phyloP scores from a whole-genome alignment of 2,888 invertebrate genomes.

The Thymelicus lineola region DNA sequence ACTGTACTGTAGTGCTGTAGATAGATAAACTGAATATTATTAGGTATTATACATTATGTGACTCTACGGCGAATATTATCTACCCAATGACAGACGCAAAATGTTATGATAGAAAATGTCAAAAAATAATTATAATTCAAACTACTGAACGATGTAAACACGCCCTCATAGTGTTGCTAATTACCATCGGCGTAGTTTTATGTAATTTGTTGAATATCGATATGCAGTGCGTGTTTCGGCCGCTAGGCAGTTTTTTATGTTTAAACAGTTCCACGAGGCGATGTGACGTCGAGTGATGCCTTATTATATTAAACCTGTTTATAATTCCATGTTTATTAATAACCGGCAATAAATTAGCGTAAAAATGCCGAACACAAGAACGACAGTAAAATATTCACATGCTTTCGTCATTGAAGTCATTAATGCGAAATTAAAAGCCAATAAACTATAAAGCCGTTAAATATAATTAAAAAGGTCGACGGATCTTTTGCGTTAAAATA shows the following conservation, averaged over 20 bases:
- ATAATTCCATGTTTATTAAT: constrained; percentile 66
- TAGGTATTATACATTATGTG: not conserved
- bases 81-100: not conserved
- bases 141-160: no score
- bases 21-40: constrained; percentile 16
- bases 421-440: constrained; percentile 61
- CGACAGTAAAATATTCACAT: constrained; percentile 66
- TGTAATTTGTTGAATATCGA: not conserved
- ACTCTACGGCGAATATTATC: not conserved
- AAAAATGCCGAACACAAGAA: constrained; percentile 62
- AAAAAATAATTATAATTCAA: no score
- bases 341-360: constrained; percentile 68
- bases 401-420: constrained; percentile 57
- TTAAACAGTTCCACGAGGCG: constrained; percentile 54
- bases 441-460: constrained; percentile 53
- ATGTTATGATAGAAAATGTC: no score
- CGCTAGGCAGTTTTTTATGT: constrained; percentile 52
- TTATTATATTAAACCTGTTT: constrained; percentile 72
- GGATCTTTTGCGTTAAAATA: constrained; percentile 30
- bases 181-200: not conserved
- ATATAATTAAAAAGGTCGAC: constrained; percentile 43
- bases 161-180: no score
- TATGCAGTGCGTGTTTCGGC: constrained; percentile 46
- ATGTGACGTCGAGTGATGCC: constrained; percentile 63
- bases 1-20: constrained; percentile 25